These are phyloP conservation scores for Mustela nigripes DNA, from an alignment of 2,113 vertebrate genomes.

Conservation along the genomic window DNA sequence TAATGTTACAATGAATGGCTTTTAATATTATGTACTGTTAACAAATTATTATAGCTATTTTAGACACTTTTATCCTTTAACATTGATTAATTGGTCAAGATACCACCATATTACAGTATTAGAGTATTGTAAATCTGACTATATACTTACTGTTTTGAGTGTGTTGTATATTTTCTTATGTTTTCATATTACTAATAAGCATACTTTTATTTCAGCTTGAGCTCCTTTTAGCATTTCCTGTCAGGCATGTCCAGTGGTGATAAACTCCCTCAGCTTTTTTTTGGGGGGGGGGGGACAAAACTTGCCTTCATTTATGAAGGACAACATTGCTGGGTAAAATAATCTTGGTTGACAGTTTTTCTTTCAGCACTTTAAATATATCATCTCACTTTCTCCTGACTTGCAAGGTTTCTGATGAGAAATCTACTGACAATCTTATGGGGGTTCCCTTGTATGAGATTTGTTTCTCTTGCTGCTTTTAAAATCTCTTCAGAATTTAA, in stretches of 20 bases:
- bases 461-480: neutral
- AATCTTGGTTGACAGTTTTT: neutral
- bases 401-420: neutral
- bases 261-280: neutral
- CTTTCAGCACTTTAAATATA: neutral
- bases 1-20: neutral
- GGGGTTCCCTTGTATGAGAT: neutral
- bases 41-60: neutral
- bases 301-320: neutral
- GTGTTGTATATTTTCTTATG: neutral
- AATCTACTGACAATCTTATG: neutral
- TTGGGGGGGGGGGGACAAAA: neutral
- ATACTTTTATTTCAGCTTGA: neutral
- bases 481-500: neutral
- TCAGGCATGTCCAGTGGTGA: neutral
- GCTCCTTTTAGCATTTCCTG: neutral
- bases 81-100: neutral
- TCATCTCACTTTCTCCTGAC: neutral
- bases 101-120: neutral
- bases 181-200: neutral
- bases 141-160: neutral
- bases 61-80: neutral
- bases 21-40: neutral
- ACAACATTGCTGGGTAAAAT: neutral
- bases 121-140: neutral